Evolutionary conservation across 2,888 invertebrate genomes (phyloP).

Genomic region (Leptothorax acervorum): DNA sequence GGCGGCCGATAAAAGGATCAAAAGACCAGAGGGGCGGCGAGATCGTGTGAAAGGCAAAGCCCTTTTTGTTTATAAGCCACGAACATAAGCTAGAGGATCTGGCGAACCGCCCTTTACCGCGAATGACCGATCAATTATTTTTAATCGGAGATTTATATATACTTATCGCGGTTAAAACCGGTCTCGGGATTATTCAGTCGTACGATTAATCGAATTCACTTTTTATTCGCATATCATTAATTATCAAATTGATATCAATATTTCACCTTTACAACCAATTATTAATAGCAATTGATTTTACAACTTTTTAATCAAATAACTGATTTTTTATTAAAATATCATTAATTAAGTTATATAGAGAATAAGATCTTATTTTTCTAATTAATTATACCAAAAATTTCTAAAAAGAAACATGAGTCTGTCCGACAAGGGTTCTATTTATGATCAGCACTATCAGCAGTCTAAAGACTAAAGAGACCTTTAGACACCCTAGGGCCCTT

Average conservation of each 20-base stretch:
- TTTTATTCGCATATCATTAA: slow-evolving; percentile 16
- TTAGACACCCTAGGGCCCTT: background rate
- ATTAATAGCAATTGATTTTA: background rate
- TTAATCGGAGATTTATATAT: slow-evolving; percentile 26
- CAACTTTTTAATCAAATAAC: background rate
- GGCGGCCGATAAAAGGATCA: slow-evolving; percentile 64
- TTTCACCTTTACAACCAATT: background rate
- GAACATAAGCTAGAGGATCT: slow-evolving; percentile 17
- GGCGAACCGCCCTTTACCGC: slow-evolving; percentile 22
- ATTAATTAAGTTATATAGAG: background rate
- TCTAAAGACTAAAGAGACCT: background rate
- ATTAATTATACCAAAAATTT: slow-evolving; percentile 4
- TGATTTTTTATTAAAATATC: background rate
- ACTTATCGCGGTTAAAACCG: slow-evolving; percentile 15
- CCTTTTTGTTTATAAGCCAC: slow-evolving; percentile 48
- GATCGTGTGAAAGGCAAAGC: slow-evolving; percentile 45
- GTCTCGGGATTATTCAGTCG: background rate
- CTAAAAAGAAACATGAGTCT: background rate
- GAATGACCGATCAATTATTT: slow-evolving; percentile 37
- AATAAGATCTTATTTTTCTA: background rate
- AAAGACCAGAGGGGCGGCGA: slow-evolving; percentile 41
- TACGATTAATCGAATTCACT: slow-evolving; percentile 11
- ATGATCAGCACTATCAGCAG: background rate
- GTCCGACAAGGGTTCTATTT: background rate
- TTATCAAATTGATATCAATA: background rate